A percentile compares a stretch with the other conserved stretches of the same genome.
phyloP scores from a whole-genome alignment of 2,797 vertebrate genomes.

The Acanthis flammea region DNA sequence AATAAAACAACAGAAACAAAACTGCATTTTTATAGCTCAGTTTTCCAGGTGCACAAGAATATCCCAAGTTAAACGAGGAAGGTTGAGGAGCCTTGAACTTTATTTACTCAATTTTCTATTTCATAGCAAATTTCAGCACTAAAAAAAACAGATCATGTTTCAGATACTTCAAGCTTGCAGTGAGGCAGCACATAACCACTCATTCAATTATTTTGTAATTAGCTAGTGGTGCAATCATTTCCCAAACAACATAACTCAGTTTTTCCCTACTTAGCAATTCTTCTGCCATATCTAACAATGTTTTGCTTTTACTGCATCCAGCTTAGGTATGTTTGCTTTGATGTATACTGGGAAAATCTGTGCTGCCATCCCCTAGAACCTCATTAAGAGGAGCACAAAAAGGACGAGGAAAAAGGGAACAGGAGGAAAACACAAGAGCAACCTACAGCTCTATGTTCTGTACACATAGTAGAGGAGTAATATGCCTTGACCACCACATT shows the following conservation, averaged over 20 bases:
- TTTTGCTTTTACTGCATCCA: neutral
- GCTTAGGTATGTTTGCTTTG: neutral
- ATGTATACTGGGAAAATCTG: neutral
- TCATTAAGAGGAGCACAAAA: neutral
- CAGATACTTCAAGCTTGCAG: neutral
- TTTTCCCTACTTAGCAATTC: neutral
- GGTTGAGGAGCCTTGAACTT: neutral
- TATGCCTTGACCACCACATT: fast-evolving
- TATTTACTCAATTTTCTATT: neutral
- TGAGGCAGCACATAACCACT: neutral
- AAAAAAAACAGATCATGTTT: neutral
- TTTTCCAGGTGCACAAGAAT: neutral
- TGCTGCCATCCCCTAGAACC: neutral
- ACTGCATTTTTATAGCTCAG: neutral
- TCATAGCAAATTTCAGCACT: neutral
- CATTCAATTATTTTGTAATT: neutral
- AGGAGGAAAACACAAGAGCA: neutral
- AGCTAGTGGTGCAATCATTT: neutral
- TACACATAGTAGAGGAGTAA: neutral
- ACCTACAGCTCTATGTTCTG: neutral
- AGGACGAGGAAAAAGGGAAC: neutral
- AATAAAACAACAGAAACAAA: neutral
- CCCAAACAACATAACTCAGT: neutral
- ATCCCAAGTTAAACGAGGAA: neutral
- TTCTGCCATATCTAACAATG: neutral